Evolutionary conservation across 2,113 vertebrate genomes (phyloP), one percentile per base, ranked within the genome.

Genomic region (Polypterus bichir): DNA sequence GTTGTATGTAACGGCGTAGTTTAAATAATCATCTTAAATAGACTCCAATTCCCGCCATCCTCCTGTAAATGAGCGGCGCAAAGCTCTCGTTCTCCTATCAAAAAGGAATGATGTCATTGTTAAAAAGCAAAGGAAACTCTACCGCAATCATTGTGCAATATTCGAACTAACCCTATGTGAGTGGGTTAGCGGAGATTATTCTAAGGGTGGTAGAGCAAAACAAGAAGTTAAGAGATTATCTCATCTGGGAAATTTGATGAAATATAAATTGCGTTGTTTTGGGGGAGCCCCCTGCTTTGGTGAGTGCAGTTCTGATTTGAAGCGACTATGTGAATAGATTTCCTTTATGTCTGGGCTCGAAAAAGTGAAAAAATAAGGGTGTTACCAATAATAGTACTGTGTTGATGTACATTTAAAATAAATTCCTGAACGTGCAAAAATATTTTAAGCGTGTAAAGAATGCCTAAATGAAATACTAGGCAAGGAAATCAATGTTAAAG

Each of bases 201-300:
- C 56, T 57, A 45, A 27, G 64, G 66, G 69, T 62, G 9, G 54
- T 8, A 62, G 71, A 69, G 71, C 1, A 27, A 27, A 27, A 27
- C 27, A 27, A 70, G 61, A 68, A 70, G 73, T 72, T 71, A 70
- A 70, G 65, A 68, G 49, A 65, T 47, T 68, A 67, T 59, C 69
- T 61, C 51, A 47, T 65, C 70, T 74, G 67, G 70, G 62, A 66
- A 71, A 76, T 77, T 78, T 68, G 66, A 85, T 85, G 85, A 74
- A 72, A 69, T 63, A 59, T 57, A 59, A 79, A 70, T 78, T 74
- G 74, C 63, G 56, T 58, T 61, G 63, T 46, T 69, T 66, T 73
- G 80, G 83, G 77, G 65, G 47, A 63, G 64, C 81, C 82, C 84
- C 75, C 70, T 62, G 71, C 69, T 67, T 67, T 70, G 84, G 85